phyloP scores from a whole-genome alignment of 2,113 vertebrate species.

The Vireo altiloquus region DNA sequence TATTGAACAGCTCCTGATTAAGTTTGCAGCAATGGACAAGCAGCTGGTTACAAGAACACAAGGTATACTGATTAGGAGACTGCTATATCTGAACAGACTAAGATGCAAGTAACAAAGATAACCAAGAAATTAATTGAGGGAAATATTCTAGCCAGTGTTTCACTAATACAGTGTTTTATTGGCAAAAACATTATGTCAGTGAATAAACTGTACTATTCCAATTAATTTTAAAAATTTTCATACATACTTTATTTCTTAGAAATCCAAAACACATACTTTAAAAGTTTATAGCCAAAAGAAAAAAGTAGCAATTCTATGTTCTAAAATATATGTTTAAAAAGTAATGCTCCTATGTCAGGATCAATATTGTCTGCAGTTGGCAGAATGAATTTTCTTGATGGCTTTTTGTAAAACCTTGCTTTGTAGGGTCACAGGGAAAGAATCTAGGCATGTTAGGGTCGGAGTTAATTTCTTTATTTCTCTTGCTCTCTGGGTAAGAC shows the following conservation, averaged over 20 bases:
- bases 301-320: background rate
- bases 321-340: background rate
- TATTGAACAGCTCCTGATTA: slow-evolving; percentile 30
- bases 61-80: background rate
- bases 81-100: background rate
- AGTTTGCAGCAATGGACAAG: background rate
- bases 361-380: background rate
- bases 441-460: background rate
- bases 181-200: background rate
- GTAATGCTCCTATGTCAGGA: background rate
- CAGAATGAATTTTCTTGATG: background rate
- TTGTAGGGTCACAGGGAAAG: background rate
- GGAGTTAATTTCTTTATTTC: background rate
- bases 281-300: background rate
- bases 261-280: background rate
- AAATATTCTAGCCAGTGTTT: background rate
- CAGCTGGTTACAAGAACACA: background rate
- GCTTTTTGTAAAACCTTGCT: background rate
- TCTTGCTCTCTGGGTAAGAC: background rate
- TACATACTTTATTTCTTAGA: background rate
- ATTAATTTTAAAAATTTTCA: background rate
- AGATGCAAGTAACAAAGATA: background rate
- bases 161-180: background rate
- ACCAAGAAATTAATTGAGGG: background rate
- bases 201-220: background rate